phyloP scores from a whole-genome alignment of 23 tunicate species.

The Trididemnum miniatum region DNA sequence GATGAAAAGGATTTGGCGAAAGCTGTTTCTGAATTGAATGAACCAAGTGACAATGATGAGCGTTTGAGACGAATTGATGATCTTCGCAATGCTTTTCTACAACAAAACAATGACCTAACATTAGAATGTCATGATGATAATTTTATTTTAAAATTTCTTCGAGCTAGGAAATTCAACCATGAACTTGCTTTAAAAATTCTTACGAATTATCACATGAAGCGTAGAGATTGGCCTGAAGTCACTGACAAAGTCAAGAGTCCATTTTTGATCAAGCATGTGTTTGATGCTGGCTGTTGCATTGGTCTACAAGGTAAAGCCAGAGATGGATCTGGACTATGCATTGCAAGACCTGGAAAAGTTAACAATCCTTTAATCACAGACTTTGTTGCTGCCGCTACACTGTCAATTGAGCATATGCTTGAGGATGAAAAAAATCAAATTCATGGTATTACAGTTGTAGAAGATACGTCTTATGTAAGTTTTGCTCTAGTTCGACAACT shows the following conservation, averaged over 20 bases:
- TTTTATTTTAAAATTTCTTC: conserved; percentile 61
- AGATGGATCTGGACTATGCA: conserved; percentile 62
- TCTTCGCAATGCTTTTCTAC: conserved; percentile 28
- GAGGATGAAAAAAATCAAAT: conserved; percentile 73
- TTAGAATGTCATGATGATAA: conserved; percentile 30
- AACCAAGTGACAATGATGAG: conserved; percentile 58
- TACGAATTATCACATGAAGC: conserved; percentile 52
- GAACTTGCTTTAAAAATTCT: conserved; percentile 59
- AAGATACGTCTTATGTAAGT: conserved; percentile 45
- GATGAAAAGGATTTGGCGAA: conserved; percentile 37
- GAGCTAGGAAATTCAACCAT: conserved; percentile 76
- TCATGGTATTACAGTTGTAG: conserved; percentile 75
- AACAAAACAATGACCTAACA: conserved; percentile 15
- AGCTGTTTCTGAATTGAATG: conserved; percentile 67
- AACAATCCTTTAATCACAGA: conserved; percentile 41
- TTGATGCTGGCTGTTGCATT: conserved; percentile 47
- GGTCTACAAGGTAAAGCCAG: conserved; percentile 45
- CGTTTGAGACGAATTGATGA: conserved; percentile 55
- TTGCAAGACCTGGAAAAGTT: conserved; percentile 63
- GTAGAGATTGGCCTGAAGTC: conserved; percentile 50
- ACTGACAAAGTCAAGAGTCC: conserved; percentile 78
- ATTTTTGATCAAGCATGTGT: conserved; percentile 13
- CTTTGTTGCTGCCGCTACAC: conserved; percentile 41
- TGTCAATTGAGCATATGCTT: conserved; percentile 47
- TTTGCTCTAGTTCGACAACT: conserved; percentile 56